Evolutionary conservation across 2,888 invertebrate species (phyloP).

Genomic region (Dasypogon diadema): DNA sequence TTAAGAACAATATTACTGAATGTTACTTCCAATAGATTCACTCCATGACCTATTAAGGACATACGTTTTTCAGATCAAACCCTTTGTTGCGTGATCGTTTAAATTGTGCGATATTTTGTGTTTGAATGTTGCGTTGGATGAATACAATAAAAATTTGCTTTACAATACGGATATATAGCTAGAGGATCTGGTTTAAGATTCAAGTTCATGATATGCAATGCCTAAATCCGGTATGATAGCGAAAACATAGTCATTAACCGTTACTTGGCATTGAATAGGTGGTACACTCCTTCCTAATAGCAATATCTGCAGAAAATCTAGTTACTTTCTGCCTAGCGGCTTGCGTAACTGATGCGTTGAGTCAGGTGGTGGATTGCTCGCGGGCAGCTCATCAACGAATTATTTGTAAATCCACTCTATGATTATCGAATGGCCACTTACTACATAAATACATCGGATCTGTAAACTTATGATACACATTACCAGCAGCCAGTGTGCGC

Average conservation of each 20-base stretch:
- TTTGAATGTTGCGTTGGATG: no score
- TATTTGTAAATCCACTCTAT: neutral
- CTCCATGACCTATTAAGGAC: no score
- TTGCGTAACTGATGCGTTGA: slow-evolving; percentile 13
- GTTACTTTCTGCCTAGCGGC: neutral
- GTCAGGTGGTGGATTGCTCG: neutral
- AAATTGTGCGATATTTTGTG: no score
- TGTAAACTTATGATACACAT: no score
- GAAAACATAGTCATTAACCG: neutral
- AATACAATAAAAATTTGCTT: no score
- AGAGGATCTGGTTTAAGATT: neutral
- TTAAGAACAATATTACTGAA: no score
- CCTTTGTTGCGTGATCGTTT: no score
- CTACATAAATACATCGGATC: slow-evolving; percentile 6
- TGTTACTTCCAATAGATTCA: no score
- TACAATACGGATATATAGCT: neutral
- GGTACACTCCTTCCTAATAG: neutral
- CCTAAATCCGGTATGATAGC: no score
- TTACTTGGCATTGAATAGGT: neutral
- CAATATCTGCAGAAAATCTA: neutral
- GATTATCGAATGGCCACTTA: slow-evolving; percentile 7
- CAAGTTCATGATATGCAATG: neutral
- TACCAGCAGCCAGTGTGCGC: neutral
- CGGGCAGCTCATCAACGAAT: neutral
- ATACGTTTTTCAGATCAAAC: no score